Percentiles rank a stretch among this genome's conserved stretches.
Conservation (phyloP, 2,797 vertebrate genomes). For the Sphenopsis melanotis region DNA sequence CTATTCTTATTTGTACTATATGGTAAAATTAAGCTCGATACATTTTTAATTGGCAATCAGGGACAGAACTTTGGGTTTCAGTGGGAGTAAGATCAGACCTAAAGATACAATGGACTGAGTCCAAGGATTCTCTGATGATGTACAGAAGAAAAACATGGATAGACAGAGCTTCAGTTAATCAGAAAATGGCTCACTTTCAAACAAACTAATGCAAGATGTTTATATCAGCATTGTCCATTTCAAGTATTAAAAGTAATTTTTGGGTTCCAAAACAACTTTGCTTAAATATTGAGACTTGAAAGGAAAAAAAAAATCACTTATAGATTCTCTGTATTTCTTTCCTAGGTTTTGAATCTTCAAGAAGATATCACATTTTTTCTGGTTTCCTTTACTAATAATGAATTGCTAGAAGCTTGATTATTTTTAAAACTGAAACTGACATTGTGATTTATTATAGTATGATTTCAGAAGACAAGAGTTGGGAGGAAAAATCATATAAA, state of each 20-base stretch:
- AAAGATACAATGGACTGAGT: background rate
- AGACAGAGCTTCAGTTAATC: constrained; percentile 25
- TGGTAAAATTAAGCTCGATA: background rate
- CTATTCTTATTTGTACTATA: background rate
- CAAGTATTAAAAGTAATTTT: background rate
- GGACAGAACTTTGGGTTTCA: constrained; percentile 13
- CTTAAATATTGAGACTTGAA: background rate
- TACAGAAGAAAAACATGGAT: constrained; percentile 23
- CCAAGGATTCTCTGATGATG: constrained; percentile 42
- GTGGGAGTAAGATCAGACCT: constrained; percentile 29
- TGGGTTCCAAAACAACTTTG: background rate
- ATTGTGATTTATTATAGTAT: background rate
- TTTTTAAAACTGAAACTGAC: background rate
- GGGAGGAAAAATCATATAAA: background rate
- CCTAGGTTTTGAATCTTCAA: background rate
- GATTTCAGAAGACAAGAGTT: constrained; percentile 19
- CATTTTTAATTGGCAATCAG: background rate
- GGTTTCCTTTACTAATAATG: background rate
- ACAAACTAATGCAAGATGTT: constrained; percentile 21
- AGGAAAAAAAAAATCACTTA: background rate
- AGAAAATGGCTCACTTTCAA: constrained; percentile 48
- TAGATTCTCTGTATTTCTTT: background rate
- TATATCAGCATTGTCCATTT: background rate
- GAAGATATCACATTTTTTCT: background rate
- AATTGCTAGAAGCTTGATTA: background rate